Base-by-base conservation (phyloP, 37 sponge, comb jelly and placozoan species). In the Chondrosia reniformis region DNA sequence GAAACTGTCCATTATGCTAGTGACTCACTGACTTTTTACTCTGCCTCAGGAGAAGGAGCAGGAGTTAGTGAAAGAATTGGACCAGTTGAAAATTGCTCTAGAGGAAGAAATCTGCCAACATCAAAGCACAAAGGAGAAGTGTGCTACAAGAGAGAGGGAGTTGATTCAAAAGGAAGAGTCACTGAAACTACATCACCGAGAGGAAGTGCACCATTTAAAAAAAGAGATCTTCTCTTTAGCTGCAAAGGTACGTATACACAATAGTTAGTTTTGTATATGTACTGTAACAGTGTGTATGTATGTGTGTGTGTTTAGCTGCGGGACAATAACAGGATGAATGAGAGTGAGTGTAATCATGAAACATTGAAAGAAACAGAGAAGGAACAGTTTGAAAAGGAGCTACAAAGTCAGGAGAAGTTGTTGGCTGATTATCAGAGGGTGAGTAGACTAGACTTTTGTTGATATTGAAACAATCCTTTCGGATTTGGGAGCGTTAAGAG, bases 361-460 rank as follows among this genome's bases (percentile, higher is more conserved):
- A 71, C 37, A n/a, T 49, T 28, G 43, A 41, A 72, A 17, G 17
- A 42, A 55, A 64, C 79, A 54, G 86, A 85, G 79, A 79, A 67
- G 52, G 63, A 49, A 22, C 65, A 54, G 13, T 75, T 89, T 27
- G 32, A 77, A 67, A 77, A 55, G 43, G 77, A 80, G 15, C 59
- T 85, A 19, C 64, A 76, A 55, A 88, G 84, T 52, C 91, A 91
- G 39, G 91, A 91, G 78, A 65, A 22, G 0, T 36, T 91, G 39
- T 28, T 91, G 8, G 69, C 61, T 42, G 88, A 88, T 21, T 91
- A 86, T 55, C 91, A 91, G 39, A 91, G 77, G 81, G 91, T 90
- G 34, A 46, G 74, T 5, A 46, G 13, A 4, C n/a, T n/a, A n/a
- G n/a, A n/a, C n/a, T n/a, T n/a, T n/a, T n/a, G n/a, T 21, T 49